Base-by-base conservation (phyloP, 30 jellyfish, hydroid and myxozoan species). In the Clytia hemisphaerica region DNA sequence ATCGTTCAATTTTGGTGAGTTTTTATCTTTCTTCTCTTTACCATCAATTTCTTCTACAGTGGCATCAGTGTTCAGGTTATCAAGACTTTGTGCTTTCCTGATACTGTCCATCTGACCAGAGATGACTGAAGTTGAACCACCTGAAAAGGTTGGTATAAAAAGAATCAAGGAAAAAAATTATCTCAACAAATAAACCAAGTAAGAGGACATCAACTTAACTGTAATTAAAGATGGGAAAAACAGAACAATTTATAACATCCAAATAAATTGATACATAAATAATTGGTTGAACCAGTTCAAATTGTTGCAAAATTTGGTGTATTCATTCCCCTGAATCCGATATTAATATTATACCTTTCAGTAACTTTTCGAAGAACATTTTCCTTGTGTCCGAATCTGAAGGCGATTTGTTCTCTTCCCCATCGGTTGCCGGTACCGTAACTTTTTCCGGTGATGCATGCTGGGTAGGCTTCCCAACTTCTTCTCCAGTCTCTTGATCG, bases 1-100 rank as follows among this genome's bases (percentile, higher is more conserved):
- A 33, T 65, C 87, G 26, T 82, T 71, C 0, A 87, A 79, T 32
- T 82, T 72, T 21, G 94, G 87, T 4, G 94, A 80, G 1, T 44
- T 77, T 25, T 24, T 78, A 6, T 37, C 69, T 1, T 1, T 37
- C 3, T 28, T 25, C 6, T 35, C 59, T 6, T 37, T 36, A 21
- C 10, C 80, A 21, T 48, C 84, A 4, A 42, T 42, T n/a, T 72
- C 61, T 0, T 35, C 55, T 1, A 83, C 84, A 82, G 62, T 21
- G 94, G 82, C n/a, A n/a, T n/a, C n/a, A n/a, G n/a, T n/a, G n/a
- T n/a, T n/a, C n/a, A n/a, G n/a, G 36, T 79, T 80, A 26, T 35
- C 67, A 16, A 75, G 29, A 46, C 73, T 42, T 38, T 27, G 45
- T 4, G 79, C 21, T 38, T 46, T 38, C 12, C 79, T 37, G 19